phyloP scores from a whole-genome alignment of 2,797 vertebrate genomes.

The Micromesistius poutassou region DNA sequence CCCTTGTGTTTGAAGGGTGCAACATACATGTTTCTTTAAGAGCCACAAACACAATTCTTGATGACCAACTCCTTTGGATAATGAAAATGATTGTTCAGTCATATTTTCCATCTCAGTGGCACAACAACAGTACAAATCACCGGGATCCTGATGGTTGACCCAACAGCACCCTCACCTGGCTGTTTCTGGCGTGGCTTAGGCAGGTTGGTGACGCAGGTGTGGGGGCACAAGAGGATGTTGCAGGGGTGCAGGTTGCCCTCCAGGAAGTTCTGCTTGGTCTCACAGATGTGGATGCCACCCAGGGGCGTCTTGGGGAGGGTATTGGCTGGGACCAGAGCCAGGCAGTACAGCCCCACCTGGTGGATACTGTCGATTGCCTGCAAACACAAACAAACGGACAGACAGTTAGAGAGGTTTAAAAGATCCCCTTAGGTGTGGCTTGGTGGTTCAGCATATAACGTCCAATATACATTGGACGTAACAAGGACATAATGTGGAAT shows the following conservation, averaged over 20 bases:
- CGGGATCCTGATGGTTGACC: not conserved
- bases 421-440: too few relatives aligned
- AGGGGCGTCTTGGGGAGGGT: conserved; percentile 95
- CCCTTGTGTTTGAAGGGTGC: too few relatives aligned
- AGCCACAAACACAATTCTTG: not conserved
- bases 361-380: conserved; percentile 97
- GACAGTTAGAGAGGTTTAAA: not conserved
- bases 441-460: too few relatives aligned
- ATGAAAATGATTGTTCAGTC: not conserved
- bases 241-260: conserved; percentile 95
- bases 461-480: too few relatives aligned
- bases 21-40: not conserved
- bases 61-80: not conserved
- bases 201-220: conserved; percentile 96
- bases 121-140: not conserved
- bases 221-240: conserved; percentile 98
- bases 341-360: conserved; percentile 96
- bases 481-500: too few relatives aligned
- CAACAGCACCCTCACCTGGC: conserved; percentile 52
- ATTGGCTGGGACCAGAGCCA: conserved; percentile 96
- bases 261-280: conserved; percentile 95
- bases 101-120: not conserved
- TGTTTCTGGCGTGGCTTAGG: conserved; percentile 97
- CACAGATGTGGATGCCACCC: conserved; percentile 94
- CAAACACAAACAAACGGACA: conserved; percentile 20